Conservation (phyloP, 2,113 vertebrate genomes). For the Callospermophilus lateralis region DNA sequence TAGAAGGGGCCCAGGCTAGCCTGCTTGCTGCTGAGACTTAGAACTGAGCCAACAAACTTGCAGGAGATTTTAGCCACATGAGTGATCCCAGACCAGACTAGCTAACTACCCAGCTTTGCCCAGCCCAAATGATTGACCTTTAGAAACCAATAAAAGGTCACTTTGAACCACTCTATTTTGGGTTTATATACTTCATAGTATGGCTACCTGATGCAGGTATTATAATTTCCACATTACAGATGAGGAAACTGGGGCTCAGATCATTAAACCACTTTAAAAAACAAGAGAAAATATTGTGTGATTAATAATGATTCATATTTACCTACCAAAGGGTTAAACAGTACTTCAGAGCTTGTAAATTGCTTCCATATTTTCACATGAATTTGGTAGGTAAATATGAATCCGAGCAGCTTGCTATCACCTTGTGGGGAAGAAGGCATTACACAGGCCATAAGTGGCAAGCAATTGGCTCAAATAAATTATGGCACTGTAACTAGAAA, state of each 20-base stretch:
- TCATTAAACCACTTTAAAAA: background rate
- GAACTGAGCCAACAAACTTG: background rate
- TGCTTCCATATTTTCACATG: background rate
- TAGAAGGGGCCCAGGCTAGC: background rate
- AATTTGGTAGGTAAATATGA: background rate
- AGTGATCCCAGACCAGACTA: background rate
- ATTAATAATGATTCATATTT: background rate
- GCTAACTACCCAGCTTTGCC: background rate
- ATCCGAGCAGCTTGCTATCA: background rate
- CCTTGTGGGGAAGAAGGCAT: background rate
- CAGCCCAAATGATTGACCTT: background rate
- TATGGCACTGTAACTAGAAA: background rate
- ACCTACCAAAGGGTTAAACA: background rate
- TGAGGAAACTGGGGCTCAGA: conserved; percentile 54
- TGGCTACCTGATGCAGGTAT: background rate
- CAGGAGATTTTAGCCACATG: accelerated
- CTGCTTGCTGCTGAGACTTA: background rate
- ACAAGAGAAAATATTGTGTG: background rate
- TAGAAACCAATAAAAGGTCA: background rate
- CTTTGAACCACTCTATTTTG: background rate
- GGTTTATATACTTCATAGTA: background rate
- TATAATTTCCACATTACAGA: conserved; percentile 46
- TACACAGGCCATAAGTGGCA: background rate
- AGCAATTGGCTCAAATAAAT: background rate
- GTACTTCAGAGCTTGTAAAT: background rate